phyloP scores from a whole-genome alignment of 1,140 invertebrate species.

The Zaprionus inermis region DNA sequence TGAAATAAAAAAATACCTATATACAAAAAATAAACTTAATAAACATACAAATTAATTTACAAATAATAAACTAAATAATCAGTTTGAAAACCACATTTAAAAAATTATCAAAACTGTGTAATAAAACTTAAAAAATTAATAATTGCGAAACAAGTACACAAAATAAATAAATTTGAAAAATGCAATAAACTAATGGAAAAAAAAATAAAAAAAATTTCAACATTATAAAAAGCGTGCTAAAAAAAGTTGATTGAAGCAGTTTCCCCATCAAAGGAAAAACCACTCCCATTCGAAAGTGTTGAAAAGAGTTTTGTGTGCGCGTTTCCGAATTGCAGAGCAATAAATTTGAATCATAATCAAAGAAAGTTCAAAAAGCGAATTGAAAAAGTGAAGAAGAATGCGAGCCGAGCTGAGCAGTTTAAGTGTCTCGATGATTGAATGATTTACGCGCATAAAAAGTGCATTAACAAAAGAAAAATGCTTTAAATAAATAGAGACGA shows the following conservation, averaged over 20 bases:
- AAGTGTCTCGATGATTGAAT: slow-evolving; percentile 24
- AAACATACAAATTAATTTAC: not conserved
- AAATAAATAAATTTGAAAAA: not conserved
- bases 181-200: not conserved
- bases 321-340: not conserved
- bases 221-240: not conserved
- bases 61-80: not conserved
- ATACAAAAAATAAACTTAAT: too few species aligned
- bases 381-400: slow-evolving; percentile 3
- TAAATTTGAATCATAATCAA: slow-evolving; percentile 8
- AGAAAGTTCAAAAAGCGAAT: not conserved
- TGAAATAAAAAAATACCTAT: not conserved
- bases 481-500: slow-evolving; percentile 25
- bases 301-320: not conserved
- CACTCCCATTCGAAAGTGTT: not conserved
- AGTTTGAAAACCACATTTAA: not conserved
- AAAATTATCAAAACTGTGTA: not conserved
- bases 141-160: not conserved
- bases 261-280: not conserved
- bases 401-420: slow-evolving; percentile 9
- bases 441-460: slow-evolving; percentile 31
- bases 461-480: slow-evolving; percentile 45
- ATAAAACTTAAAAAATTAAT: slow-evolving; percentile 3
- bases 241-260: not conserved
- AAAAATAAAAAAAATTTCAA: not conserved